Percentiles rank a stretch among this genome's conserved stretches.
Evolutionary conservation across 2,113 vertebrate genomes (phyloP).

Genomic region (Phoenicopterus ruber): DNA sequence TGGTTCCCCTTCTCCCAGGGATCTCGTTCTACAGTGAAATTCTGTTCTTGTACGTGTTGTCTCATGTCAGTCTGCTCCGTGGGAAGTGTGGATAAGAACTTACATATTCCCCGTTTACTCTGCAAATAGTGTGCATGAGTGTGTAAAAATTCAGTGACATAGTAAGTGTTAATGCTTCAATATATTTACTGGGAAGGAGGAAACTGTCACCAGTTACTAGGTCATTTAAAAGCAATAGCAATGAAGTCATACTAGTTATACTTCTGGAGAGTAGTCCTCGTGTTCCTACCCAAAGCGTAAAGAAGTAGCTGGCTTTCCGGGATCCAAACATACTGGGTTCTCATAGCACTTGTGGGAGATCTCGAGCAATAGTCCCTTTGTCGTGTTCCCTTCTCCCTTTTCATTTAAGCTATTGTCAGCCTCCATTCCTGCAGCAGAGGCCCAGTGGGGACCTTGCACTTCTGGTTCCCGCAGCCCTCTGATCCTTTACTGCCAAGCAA

Average conservation of each 20-base stretch:
- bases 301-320: background rate
- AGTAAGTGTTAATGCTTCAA: background rate
- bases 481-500: background rate
- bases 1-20: background rate
- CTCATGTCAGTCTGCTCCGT: background rate
- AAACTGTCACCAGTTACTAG: background rate
- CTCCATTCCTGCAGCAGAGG: background rate
- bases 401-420: background rate
- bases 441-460: background rate
- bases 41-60: background rate
- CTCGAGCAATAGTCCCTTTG: background rate
- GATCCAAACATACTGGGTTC: background rate
- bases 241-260: background rate
- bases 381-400: background rate
- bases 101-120: background rate
- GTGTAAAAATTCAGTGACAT: background rate
- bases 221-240: background rate
- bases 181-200: background rate
- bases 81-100: background rate
- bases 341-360: background rate
- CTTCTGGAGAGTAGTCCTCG: background rate
- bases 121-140: background rate
- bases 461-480: background rate
- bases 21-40: background rate
- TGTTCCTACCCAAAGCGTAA: background rate